These are phyloP conservation scores for Protobothrops flavoviridis DNA, from an alignment of 2,113 vertebrate genomes.

Conservation along the genomic window DNA sequence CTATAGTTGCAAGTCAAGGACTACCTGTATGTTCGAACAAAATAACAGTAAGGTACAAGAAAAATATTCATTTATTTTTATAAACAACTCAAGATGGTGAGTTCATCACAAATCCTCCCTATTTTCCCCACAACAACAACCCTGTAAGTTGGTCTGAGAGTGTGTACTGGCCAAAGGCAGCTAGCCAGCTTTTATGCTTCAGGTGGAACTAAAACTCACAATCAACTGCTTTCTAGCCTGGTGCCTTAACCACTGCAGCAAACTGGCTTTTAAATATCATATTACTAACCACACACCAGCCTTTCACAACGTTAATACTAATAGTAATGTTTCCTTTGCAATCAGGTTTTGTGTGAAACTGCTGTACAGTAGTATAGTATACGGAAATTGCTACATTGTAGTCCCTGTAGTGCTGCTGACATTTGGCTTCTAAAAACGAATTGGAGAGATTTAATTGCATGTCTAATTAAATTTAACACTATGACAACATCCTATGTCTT, in stretches of 20 bases:
- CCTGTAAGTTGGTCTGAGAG: too few relatives aligned
- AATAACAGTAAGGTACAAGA: background rate
- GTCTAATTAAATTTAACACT: constrained; percentile 10
- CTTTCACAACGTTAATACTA: background rate
- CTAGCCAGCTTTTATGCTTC: too few relatives aligned
- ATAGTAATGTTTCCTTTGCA: background rate
- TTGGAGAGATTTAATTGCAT: constrained; percentile 1
- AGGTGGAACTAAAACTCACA: too few relatives aligned
- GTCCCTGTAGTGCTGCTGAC: constrained; percentile 6
- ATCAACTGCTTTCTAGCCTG: too few relatives aligned
- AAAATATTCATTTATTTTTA: too few relatives aligned
- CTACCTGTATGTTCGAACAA: background rate
- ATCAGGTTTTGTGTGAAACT: constrained; percentile 4
- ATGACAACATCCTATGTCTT: background rate
- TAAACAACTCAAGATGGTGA: too few relatives aligned
- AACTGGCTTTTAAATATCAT: background rate
- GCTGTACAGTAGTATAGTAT: background rate
- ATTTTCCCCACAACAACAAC: too few relatives aligned
- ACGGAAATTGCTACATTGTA: too few relatives aligned
- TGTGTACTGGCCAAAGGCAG: too few relatives aligned
- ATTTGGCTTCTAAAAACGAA: constrained; percentile 17
- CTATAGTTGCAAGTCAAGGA: too few relatives aligned
- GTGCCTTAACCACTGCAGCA: too few relatives aligned
- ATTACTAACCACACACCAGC: background rate
- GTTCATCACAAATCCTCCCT: too few relatives aligned